phyloP scores from a whole-genome alignment of 2,888 invertebrate species.

The Nomada goodeniana region DNA sequence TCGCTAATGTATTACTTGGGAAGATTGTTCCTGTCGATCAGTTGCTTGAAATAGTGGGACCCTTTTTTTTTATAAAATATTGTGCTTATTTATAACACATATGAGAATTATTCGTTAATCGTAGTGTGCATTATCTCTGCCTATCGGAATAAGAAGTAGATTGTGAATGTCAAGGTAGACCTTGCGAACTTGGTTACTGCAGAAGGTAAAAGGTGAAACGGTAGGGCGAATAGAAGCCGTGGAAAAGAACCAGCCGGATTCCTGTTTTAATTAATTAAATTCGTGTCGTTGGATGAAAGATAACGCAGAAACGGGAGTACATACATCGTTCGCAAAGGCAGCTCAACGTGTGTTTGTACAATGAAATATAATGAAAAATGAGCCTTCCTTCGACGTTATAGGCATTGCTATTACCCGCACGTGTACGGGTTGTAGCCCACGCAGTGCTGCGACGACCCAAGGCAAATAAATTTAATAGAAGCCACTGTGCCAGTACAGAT shows the following conservation, averaged over 20 bases:
- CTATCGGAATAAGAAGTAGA: background rate
- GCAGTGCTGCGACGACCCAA: background rate
- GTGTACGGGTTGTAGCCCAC: slow-evolving; percentile 24
- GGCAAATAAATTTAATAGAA: slow-evolving; percentile 41
- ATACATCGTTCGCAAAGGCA: background rate
- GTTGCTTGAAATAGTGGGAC: background rate
- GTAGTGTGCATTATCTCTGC: background rate
- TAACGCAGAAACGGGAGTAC: background rate
- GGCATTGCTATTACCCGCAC: background rate
- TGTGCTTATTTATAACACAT: background rate
- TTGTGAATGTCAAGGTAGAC: background rate
- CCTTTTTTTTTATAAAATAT: background rate
- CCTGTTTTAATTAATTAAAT: slow-evolving; percentile 45
- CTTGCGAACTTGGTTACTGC: background rate
- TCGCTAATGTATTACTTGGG: background rate
- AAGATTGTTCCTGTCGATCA: background rate
- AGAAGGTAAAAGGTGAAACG: slow-evolving; percentile 21
- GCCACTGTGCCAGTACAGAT: slow-evolving; percentile 17
- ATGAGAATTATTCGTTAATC: background rate
- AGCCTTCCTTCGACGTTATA: slow-evolving; percentile 7
- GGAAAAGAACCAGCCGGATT: background rate
- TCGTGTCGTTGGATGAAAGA: background rate
- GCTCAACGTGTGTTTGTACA: background rate
- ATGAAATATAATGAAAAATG: slow-evolving; percentile 32
- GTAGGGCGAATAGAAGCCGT: background rate